Conservation (phyloP, 2,113 vertebrate genomes). For the Platysteira castanea region DNA sequence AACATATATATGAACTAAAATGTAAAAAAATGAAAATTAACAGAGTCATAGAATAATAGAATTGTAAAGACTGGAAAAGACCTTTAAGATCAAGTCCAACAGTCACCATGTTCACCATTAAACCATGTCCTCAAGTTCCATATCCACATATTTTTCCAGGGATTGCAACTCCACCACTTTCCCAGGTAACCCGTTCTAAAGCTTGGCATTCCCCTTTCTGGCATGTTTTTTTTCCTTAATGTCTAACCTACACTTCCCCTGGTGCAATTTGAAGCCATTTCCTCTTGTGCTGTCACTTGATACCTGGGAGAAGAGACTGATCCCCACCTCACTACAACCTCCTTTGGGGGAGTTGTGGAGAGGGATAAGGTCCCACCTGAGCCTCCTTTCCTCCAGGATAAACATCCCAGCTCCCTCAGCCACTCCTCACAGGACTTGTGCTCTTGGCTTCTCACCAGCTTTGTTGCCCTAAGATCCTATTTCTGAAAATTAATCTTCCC, state of each 20-base stretch:
- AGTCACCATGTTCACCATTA: background rate
- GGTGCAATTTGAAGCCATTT: background rate
- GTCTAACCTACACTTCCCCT: background rate
- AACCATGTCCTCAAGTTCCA: background rate
- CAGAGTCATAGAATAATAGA: background rate
- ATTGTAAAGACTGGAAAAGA: background rate
- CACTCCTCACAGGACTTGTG: background rate
- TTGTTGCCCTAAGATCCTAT: background rate
- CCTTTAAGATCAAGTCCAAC: background rate
- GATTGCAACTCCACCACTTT: background rate
- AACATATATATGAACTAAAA: background rate
- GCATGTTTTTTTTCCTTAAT: background rate
- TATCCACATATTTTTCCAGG: background rate
- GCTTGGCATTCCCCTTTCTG: no score
- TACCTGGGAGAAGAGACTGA: background rate
- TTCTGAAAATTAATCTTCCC: background rate
- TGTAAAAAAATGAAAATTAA: background rate
- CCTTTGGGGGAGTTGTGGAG: background rate
- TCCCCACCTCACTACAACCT: fast-evolving
- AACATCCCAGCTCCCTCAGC: background rate
- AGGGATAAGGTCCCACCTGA: background rate
- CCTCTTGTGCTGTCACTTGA: background rate
- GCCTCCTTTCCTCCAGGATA: background rate
- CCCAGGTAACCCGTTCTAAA: background rate
- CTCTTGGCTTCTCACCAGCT: background rate